Conservation (phyloP, 1,140 invertebrate genomes). For the Apis mellifera region Amel_HAv3.1 CM009938.2:6379501-6380000, state of each 20-base stretch:
- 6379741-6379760: constrained; percentile 30
- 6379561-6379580: background rate
- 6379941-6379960: too few species aligned
- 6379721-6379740: constrained; percentile 40
- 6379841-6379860: too few species aligned
- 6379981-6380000: too few species aligned
- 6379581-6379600: constrained; percentile 31
- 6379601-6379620: constrained; percentile 24
- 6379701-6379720: constrained; percentile 57
- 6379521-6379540: constrained; percentile 31
- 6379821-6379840: too few species aligned
- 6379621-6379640: background rate
- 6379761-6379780: background rate
- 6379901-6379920: too few species aligned
- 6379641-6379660: background rate
- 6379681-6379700: constrained; percentile 3
- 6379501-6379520: constrained; percentile 63
- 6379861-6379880: too few species aligned
- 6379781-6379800: background rate
- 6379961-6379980: too few species aligned
- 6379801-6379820: background rate
- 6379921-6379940: too few species aligned
- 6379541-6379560: constrained; percentile 6
- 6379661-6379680: background rate
- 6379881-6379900: too few species aligned